These are phyloP conservation scores for Maccullochella peelii DNA, from an alignment of 2,113 vertebrate species.

Conservation along the genomic window DNA sequence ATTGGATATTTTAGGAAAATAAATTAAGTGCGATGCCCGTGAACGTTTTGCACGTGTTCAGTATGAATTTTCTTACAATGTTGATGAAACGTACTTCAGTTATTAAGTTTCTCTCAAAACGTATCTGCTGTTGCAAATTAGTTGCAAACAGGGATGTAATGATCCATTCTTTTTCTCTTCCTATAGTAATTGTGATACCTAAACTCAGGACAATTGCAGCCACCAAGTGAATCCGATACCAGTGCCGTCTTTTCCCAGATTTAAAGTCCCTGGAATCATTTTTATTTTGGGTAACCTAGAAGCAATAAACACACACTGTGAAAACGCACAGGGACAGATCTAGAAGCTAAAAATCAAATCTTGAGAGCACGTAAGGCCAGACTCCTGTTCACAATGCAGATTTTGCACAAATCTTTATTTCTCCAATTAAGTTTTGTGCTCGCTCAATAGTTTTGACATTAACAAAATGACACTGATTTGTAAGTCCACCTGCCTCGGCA, in stretches of 20 bases:
- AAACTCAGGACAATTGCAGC: not conserved
- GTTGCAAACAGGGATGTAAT: not conserved
- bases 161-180: not conserved
- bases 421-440: not conserved
- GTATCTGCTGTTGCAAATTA: not conserved
- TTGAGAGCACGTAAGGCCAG: not conserved
- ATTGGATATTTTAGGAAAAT: not conserved
- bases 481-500: not conserved
- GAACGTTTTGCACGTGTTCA: not conserved
- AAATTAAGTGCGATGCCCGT: not conserved
- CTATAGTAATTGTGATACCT: not conserved
- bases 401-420: constrained; percentile 19
- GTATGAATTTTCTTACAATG: no score
- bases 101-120: no score
- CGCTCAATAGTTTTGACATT: not conserved
- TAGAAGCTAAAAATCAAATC: not conserved
- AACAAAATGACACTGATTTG: constrained; percentile 20
- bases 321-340: not conserved
- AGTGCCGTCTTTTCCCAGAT: no score
- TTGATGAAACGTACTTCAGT: no score
- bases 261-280: not conserved
- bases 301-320: not conserved
- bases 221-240: not conserved
- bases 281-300: not conserved
- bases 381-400: not conserved